These are phyloP conservation scores for Hemichromis elongatus DNA, from an alignment of 2,113 vertebrate species.

Conservation along the genomic window DNA sequence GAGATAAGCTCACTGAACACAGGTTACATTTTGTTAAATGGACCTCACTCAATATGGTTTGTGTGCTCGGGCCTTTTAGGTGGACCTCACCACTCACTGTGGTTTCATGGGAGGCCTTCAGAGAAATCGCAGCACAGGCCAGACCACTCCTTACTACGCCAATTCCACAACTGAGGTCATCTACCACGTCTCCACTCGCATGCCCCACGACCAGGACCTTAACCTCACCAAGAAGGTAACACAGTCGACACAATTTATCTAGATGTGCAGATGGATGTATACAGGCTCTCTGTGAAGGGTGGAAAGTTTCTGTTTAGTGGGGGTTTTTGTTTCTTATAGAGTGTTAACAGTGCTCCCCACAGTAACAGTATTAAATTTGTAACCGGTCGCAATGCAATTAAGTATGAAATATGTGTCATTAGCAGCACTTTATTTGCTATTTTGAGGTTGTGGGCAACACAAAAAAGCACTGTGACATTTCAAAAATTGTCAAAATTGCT, in stretches of 20 bases:
- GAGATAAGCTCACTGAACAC: neutral
- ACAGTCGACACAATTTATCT: neutral
- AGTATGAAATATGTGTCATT: neutral
- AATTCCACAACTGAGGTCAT: constrained; percentile 97
- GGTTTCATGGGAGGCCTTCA: constrained; percentile 98
- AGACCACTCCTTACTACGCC: constrained; percentile 95
- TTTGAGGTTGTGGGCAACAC: neutral
- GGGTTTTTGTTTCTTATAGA: neutral
- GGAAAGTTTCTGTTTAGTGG: rapidly evolving
- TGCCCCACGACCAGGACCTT: constrained; percentile 96
- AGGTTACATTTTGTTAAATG: neutral
- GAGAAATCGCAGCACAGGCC: constrained; percentile 93
- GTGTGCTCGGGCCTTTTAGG: constrained; percentile 61
- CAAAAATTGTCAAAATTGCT: neutral
- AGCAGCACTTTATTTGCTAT: neutral
- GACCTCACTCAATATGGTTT: neutral
- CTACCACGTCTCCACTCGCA: constrained; percentile 97
- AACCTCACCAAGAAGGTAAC: constrained; percentile 96
- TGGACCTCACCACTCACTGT: constrained; percentile 94
- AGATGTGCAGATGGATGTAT: neutral
- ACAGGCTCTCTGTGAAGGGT: neutral
- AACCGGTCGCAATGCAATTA: neutral
- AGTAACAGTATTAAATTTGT: neutral
- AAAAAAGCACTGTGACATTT: neutral
- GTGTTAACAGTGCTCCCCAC: neutral